Evolutionary conservation across 1,140 invertebrate genomes (phyloP), one percentile per base, ranked within the genome.

Genomic region (Cylas formicarius): DNA sequence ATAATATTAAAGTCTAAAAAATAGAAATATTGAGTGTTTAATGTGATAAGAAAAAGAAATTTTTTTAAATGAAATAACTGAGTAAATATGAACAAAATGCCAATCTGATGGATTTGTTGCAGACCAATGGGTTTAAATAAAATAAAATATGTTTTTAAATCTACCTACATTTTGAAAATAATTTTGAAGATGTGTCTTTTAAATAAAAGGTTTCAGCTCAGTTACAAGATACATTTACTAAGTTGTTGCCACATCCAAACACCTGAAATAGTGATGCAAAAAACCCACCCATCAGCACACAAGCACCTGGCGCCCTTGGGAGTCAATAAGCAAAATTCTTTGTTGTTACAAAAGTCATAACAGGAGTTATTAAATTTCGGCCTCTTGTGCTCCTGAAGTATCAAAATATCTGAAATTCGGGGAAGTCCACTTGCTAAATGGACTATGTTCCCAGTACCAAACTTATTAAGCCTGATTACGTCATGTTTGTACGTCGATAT

Each of bases 391-490:
- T 79, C 72, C 52, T 84, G 82, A 13, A 84, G 56, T 7, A 85
- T 76, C n/a, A 77, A 61, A 51, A 84, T 71, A 56, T 82, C 78
- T 2, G 74, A 73, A 13, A 78, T 71, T 54, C 74, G 38, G 21
- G 13, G 40, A 44, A 34, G 59, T 5, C 77, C 72, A 52, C 72
- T 67, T 0, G 75, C 67, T 39, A 82, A 58, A 46, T 70, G 69
- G 4, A 69, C 74, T 2, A 67, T 58, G 44, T 77, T 73, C 22
- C 70, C 71, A 29, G 57, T 55, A 4, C 78, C 78, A 66, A 84
- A 86, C 61, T 88, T 88, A 56, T 81, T 72, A 54, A 86, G 64
- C 48, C 72, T 72, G n/a, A 80, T 63, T 26, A 87, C 72, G 36
- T 72, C 72, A 58, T 81, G 75, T 17, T 71, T 72, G 51, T 76